Evolutionary conservation across 2,797 vertebrate species (phyloP).

Genomic region (Malurus splendens): DNA sequence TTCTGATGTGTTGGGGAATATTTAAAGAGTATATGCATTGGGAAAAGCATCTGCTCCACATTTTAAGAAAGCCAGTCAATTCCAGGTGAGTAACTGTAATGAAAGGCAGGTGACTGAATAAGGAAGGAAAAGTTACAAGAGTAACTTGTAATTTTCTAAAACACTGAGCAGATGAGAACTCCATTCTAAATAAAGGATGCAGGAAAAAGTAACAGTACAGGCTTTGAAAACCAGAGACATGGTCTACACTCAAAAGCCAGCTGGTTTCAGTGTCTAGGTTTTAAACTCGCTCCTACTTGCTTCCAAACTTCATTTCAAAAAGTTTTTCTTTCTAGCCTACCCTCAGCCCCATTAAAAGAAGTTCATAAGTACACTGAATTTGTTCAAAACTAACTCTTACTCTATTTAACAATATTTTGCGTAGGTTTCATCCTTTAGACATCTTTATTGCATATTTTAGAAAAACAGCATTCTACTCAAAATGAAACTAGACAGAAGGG

Average conservation of each 20-base stretch:
- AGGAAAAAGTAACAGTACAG: neutral
- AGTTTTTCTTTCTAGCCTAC: neutral
- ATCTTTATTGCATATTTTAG: neutral
- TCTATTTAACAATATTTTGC: neutral
- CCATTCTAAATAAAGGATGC: neutral
- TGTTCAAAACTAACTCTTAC: neutral
- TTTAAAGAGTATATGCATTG: neutral
- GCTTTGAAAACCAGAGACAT: neutral
- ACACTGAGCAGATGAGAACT: neutral
- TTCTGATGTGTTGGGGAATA: neutral
- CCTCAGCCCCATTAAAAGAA: neutral
- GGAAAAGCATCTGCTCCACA: neutral
- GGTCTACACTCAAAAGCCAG: neutral
- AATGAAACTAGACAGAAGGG: neutral
- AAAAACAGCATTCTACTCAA: neutral
- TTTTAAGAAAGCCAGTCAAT: neutral
- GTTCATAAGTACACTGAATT: neutral
- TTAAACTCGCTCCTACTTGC: neutral
- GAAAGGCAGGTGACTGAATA: neutral
- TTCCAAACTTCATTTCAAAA: neutral
- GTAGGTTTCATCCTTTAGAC: neutral
- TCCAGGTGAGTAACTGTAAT: neutral
- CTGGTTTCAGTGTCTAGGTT: neutral
- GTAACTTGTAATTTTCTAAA: neutral
- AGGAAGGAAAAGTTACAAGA: neutral